A percentile compares a stretch with the other conserved stretches of the same genome.
Conservation (phyloP, 2,113 vertebrate genomes). For the Puma concolor region DNA sequence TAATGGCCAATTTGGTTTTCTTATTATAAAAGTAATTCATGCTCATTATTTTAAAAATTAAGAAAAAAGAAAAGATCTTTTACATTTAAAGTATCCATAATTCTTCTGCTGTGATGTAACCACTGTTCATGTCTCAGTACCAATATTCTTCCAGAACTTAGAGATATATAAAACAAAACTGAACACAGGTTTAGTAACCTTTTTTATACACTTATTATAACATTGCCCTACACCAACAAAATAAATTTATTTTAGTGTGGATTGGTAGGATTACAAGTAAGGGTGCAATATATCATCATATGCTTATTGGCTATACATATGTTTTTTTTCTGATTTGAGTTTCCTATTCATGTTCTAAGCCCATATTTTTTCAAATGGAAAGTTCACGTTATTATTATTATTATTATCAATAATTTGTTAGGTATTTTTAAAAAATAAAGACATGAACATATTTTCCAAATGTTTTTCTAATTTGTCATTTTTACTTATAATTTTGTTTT, state of each 20-base stretch:
- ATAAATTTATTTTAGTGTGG: neutral
- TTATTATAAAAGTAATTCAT: constrained; percentile 38
- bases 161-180: neutral
- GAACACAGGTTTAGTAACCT: neutral
- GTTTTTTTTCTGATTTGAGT: neutral
- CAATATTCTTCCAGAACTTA: neutral
- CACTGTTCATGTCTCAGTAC: neutral
- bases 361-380: neutral
- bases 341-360: neutral
- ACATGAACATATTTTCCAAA: constrained; percentile 17
- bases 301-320: neutral
- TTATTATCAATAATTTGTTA: neutral
- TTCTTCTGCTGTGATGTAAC: neutral
- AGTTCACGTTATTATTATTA: neutral
- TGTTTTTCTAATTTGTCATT: constrained; percentile 17
- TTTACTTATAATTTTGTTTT: neutral
- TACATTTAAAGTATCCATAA: neutral
- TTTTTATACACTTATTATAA: neutral
- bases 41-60: constrained; percentile 40
- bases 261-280: constrained; percentile 4
- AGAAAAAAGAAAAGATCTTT: neutral
- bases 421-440: neutral
- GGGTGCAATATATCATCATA: neutral
- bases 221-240: neutral
- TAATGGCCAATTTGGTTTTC: constrained; percentile 29